Percentiles rank a stretch among this genome's conserved stretches.
Evolutionary conservation across 2,888 invertebrate genomes (phyloP).

Genomic region (Marronus borbonicus): DNA sequence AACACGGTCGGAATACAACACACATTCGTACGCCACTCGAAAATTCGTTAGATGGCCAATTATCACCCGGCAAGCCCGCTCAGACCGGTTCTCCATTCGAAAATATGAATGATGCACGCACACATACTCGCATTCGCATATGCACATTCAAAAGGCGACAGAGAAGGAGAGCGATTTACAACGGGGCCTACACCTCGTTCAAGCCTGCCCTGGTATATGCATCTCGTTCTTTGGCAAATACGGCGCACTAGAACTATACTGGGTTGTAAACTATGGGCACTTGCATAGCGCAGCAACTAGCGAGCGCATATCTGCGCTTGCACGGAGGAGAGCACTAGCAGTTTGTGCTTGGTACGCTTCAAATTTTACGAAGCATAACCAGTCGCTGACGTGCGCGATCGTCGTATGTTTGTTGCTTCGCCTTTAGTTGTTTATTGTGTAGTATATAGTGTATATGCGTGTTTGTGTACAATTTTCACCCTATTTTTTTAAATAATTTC

Average conservation of each 20-base stretch:
- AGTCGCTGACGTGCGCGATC: constrained; percentile 55
- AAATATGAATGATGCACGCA: constrained; percentile 43
- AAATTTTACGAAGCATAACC: constrained; percentile 48
- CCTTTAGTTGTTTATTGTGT: constrained; percentile 45
- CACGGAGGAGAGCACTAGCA: constrained; percentile 57
- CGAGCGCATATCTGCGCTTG: constrained; percentile 57
- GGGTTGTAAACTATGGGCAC: constrained; percentile 2
- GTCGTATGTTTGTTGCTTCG: constrained; percentile 53
- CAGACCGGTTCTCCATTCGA: constrained; percentile 50
- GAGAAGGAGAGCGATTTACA: constrained; percentile 13
- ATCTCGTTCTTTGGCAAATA: constrained; percentile 32
- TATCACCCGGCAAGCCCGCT: constrained; percentile 45
- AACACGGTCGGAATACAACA: constrained; percentile 34
- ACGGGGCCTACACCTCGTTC: constrained; percentile 20
- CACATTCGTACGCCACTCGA: constrained; percentile 47
- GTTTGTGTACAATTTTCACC: constrained; percentile 29
- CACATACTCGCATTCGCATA: constrained; percentile 19
- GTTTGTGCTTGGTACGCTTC: constrained; percentile 31
- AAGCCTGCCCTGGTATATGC: constrained; percentile 32
- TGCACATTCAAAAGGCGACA: constrained; percentile 17
- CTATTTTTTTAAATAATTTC: background rate
- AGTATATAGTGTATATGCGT: constrained; percentile 38
- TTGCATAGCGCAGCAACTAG: constrained; percentile 54
- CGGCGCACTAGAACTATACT: constrained; percentile 8
- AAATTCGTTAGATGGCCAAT: constrained; percentile 51